phyloP scores from a whole-genome alignment of 2,797 vertebrate species.

The Chelmon rostratus region DNA sequence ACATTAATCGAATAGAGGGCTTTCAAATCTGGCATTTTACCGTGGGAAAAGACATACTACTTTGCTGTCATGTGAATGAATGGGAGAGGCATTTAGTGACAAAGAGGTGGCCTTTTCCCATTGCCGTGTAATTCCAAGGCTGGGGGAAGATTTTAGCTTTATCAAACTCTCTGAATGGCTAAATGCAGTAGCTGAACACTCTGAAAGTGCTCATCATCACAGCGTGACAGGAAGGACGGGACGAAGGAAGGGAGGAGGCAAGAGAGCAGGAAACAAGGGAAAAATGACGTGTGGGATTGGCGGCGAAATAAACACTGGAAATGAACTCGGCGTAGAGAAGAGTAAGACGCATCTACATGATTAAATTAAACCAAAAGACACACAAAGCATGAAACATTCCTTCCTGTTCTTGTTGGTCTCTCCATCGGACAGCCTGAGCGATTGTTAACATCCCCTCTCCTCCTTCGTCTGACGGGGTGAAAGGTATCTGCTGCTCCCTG shows the following conservation, averaged over 20 bases:
- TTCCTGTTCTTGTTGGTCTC: slow-evolving; percentile 34
- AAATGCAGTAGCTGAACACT: slow-evolving; percentile 60
- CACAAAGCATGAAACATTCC: background rate
- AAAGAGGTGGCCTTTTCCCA: slow-evolving; percentile 82
- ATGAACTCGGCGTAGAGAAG: background rate
- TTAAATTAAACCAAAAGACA: slow-evolving; percentile 25
- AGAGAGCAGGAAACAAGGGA: slow-evolving; percentile 16
- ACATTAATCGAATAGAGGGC: slow-evolving; percentile 86
- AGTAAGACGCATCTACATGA: background rate
- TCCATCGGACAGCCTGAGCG: slow-evolving; percentile 57
- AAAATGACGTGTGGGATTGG: background rate
- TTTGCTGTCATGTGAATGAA: slow-evolving; percentile 83
- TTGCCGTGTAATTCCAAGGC: slow-evolving; percentile 68
- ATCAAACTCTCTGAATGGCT: slow-evolving; percentile 76
- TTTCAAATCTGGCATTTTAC: slow-evolving; percentile 87
- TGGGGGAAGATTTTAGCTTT: slow-evolving; percentile 57
- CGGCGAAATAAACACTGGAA: background rate
- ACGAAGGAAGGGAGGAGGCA: slow-evolving; percentile 6
- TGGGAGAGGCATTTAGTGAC: slow-evolving; percentile 84
- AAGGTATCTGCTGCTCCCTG: slow-evolving; percentile 76
- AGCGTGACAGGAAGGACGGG: slow-evolving; percentile 32
- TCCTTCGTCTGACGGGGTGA: slow-evolving; percentile 71
- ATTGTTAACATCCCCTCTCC: slow-evolving; percentile 72
- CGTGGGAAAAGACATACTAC: slow-evolving; percentile 81
- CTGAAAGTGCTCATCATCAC: slow-evolving; percentile 67